A percentile compares a stretch with the other conserved stretches of the same genome.
Evolutionary conservation across 2,797 vertebrate species (phyloP).

Genomic region (Bovichtus variegatus): DNA sequence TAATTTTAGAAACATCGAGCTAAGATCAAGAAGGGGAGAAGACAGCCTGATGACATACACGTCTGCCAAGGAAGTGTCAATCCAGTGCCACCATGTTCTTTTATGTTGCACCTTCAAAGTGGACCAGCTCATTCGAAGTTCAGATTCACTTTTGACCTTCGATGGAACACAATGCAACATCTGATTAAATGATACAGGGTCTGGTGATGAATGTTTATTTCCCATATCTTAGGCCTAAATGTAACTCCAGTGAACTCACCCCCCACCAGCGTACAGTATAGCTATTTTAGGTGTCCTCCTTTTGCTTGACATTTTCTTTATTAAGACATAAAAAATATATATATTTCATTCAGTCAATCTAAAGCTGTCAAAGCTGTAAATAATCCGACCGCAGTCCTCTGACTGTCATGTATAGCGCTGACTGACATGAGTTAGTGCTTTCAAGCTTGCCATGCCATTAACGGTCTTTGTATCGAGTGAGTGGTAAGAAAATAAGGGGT

Average conservation of each 20-base stretch:
- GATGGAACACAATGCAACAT: not conserved
- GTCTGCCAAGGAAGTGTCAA: slow-evolving; percentile 24
- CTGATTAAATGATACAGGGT: not conserved
- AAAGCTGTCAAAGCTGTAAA: slow-evolving; percentile 37
- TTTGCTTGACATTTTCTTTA: slow-evolving; percentile 1
- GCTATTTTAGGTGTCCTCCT: not conserved
- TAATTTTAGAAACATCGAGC: slow-evolving; percentile 63
- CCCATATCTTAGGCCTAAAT: not conserved
- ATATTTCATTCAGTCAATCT: not conserved
- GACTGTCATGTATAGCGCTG: slow-evolving; percentile 24
- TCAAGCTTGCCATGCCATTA: slow-evolving; percentile 48
- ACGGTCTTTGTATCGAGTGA: slow-evolving; percentile 52
- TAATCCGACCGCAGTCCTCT: slow-evolving; percentile 23
- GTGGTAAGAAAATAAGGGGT: slow-evolving; percentile 16
- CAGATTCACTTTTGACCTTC: slow-evolving; percentile 16
- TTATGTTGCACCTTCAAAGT: slow-evolving; percentile 19
- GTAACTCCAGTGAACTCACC: not conserved
- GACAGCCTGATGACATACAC: not conserved
- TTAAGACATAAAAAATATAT: slow-evolving; percentile 25
- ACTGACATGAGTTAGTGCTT: slow-evolving; percentile 54
- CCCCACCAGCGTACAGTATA: not conserved
- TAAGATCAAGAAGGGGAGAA: not conserved
- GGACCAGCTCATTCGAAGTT: slow-evolving; percentile 13
- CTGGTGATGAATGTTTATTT: not conserved
- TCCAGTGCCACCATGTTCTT: not conserved